Percentiles rank a stretch among this genome's conserved stretches.
These are phyloP conservation scores for Agonopterix subpropinquella DNA, from an alignment of 2,888 invertebrate genomes.

Conservation along the genomic window DNA sequence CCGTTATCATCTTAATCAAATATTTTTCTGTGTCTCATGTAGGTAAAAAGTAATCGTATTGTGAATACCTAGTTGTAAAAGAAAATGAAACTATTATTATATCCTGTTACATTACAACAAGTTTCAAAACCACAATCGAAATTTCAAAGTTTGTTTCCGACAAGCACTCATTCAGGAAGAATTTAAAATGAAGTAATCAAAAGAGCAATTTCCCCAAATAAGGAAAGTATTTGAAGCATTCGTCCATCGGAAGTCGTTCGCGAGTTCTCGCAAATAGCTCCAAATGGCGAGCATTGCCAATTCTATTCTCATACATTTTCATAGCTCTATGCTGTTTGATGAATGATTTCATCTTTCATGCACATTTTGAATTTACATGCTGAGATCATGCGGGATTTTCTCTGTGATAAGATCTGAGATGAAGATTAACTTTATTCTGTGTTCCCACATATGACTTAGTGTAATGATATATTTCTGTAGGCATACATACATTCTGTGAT, in stretches of 20 bases:
- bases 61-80: too few species aligned
- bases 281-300: slow-evolving; percentile 42
- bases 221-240: slow-evolving; percentile 44
- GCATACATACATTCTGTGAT: too few species aligned
- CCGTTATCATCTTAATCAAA: too few species aligned
- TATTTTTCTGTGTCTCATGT: too few species aligned
- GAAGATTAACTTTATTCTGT: too few species aligned
- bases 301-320: slow-evolving; percentile 25
- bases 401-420: too few species aligned
- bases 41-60: too few species aligned
- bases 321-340: slow-evolving; percentile 12
- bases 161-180: slow-evolving; percentile 14
- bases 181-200: slow-evolving; percentile 46
- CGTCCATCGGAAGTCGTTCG: slow-evolving; percentile 50
- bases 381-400: too few species aligned
- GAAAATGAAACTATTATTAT: too few species aligned
- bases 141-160: slow-evolving; percentile 1
- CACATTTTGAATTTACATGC: slow-evolving; percentile 2
- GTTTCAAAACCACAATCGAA: neutral
- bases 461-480: too few species aligned
- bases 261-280: slow-evolving; percentile 43
- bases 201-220: slow-evolving; percentile 45
- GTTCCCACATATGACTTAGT: too few species aligned
- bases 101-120: too few species aligned
- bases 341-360: slow-evolving; percentile 9